Evolutionary conservation across 2,113 vertebrate species (phyloP).

Genomic region (Cyanistes caeruleus): DNA sequence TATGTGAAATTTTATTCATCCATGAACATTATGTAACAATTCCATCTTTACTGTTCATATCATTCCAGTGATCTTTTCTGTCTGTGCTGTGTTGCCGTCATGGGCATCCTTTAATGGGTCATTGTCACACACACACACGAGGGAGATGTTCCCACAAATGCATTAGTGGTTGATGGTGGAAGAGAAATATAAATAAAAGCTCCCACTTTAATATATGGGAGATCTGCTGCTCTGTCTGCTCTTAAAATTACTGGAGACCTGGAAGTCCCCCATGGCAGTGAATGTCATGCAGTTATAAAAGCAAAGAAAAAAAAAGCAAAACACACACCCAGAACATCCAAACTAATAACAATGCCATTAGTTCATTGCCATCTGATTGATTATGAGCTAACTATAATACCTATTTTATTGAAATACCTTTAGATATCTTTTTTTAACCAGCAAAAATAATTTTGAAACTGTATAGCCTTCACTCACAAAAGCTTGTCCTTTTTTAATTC

Average conservation of each 20-base stretch:
- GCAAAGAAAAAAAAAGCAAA: not conserved
- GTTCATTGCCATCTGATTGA: not conserved
- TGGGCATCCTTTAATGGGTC: not conserved
- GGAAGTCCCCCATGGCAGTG: not conserved
- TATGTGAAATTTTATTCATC: not conserved
- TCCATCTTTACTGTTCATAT: not conserved
- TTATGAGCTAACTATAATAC: not conserved
- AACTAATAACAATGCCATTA: not conserved
- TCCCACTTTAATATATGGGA: not conserved
- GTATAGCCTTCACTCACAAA: not conserved
- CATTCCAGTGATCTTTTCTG: not conserved
- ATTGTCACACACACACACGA: not conserved
- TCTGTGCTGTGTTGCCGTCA: fast-evolving
- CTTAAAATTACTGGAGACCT: not conserved
- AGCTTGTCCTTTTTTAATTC: not conserved
- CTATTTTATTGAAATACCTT: not conserved
- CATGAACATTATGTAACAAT: not conserved
- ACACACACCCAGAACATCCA: not conserved
- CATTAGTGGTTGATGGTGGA: not conserved
- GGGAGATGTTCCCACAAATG: not conserved
- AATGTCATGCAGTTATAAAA: not conserved
- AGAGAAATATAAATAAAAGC: not conserved
- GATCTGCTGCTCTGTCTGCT: not conserved
- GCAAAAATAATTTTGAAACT: not conserved
- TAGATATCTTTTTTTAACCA: not conserved